phyloP scores from a whole-genome alignment of 2,888 invertebrate species.

The Nasonia oneida region DNA sequence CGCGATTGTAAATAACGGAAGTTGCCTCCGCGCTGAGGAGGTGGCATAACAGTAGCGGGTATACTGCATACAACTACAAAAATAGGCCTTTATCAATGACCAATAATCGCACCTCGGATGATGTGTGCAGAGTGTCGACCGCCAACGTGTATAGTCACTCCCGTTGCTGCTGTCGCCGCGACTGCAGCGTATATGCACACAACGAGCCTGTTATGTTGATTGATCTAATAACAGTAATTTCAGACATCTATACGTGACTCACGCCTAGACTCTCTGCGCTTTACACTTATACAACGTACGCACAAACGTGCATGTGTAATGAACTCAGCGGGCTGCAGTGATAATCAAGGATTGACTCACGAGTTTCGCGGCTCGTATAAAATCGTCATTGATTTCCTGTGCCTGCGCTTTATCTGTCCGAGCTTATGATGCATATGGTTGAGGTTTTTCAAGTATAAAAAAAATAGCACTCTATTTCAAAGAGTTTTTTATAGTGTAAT shows the following conservation, averaged over 20 bases:
- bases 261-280: conserved; percentile 10
- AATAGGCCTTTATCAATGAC: conserved; percentile 60
- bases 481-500: background rate
- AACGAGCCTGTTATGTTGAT: conserved; percentile 30
- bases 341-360: conserved; percentile 39
- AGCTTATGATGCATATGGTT: background rate
- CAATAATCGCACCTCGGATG: conserved; percentile 41
- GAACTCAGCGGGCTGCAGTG: background rate
- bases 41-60: background rate
- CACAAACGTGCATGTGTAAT: background rate
- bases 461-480: background rate
- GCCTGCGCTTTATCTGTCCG: conserved; percentile 21
- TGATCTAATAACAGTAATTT: conserved; percentile 53
- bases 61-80: conserved; percentile 63
- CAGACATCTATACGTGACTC: conserved; percentile 35
- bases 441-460: background rate
- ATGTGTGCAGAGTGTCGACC: background rate
- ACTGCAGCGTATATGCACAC: background rate
- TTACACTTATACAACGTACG: conserved; percentile 19
- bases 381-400: conserved; percentile 35
- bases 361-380: conserved; percentile 31
- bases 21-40: background rate
- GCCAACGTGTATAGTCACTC: background rate
- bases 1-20: background rate
- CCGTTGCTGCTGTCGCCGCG: background rate